Percentiles rank a stretch among this genome's conserved stretches.
phyloP scores from a whole-genome alignment of 2,797 vertebrate species.

The Setipinna tenuifilis region DNA sequence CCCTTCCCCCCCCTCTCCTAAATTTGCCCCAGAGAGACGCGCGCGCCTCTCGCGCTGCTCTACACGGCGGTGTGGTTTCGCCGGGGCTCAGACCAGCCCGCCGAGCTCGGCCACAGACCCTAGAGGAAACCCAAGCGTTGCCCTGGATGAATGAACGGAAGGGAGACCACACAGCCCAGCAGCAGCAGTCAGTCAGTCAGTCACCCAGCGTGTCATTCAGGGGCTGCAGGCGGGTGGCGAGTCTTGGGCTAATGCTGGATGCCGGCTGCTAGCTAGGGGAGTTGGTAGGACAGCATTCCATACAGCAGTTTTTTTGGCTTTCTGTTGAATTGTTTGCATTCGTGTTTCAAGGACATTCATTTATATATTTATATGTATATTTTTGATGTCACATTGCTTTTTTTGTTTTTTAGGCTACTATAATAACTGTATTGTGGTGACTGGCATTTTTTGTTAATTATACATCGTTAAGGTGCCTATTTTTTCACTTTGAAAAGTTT shows the following conservation, averaged over 20 bases:
- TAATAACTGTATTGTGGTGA: neutral
- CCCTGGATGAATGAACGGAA: constrained; percentile 41
- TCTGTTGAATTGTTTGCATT: neutral
- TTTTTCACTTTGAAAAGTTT: too few relatives aligned
- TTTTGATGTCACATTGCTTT: neutral
- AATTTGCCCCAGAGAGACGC: constrained; percentile 31
- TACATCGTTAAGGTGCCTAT: too few relatives aligned
- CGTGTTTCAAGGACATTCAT: neutral
- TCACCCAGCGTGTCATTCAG: constrained; percentile 34
- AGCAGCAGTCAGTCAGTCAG: constrained; percentile 4
- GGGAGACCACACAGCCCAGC: constrained; percentile 52
- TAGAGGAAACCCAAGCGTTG: constrained; percentile 46
- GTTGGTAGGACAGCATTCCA: neutral
- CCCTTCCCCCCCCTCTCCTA: neutral
- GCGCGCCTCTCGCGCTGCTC: constrained; percentile 36
- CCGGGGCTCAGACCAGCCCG: constrained; percentile 47
- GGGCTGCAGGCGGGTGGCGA: constrained; percentile 17
- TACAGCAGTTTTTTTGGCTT: neutral
- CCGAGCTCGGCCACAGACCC: constrained; percentile 45
- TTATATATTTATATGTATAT: too few relatives aligned
- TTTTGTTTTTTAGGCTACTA: neutral
- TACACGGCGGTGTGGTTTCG: constrained; percentile 31
- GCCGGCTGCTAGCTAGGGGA: neutral
- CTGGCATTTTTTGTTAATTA: neutral
- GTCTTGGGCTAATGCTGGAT: constrained; percentile 31